Percentiles rank a stretch among this genome's conserved stretches.
These are phyloP conservation scores for Connochaetes taurinus DNA, from an alignment of 2,113 vertebrate species.

Conservation along the genomic window DNA sequence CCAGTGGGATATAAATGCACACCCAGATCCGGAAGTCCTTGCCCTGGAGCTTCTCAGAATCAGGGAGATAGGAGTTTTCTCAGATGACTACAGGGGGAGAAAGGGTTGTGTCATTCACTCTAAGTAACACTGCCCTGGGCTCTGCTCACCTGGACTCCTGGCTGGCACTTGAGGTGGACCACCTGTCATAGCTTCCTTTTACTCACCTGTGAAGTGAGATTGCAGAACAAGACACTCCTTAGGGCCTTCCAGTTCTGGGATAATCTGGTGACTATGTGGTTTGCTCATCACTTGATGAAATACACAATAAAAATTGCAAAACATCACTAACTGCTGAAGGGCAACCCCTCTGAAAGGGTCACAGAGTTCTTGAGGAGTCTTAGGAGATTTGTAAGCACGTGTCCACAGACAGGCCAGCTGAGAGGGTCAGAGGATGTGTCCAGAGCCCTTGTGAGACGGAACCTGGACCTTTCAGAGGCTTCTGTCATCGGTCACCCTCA, in stretches of 20 bases:
- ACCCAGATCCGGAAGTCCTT: neutral
- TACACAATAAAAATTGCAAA: neutral
- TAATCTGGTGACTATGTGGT: neutral
- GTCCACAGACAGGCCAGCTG: neutral
- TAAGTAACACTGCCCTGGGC: neutral
- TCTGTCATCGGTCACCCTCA: neutral
- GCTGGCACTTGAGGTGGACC: neutral
- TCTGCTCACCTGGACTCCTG: neutral
- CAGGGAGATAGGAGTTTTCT: neutral
- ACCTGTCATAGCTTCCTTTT: neutral
- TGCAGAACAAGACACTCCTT: neutral
- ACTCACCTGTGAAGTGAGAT: neutral
- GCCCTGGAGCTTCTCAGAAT: neutral
- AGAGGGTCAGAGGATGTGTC: neutral
- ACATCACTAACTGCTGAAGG: neutral
- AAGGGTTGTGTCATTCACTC: neutral
- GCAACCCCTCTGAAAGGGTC: neutral
- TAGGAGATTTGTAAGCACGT: neutral
- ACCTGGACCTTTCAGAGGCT: neutral
- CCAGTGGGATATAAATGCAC: rapidly evolving
- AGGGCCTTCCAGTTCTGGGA: neutral
- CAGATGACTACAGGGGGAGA: neutral
- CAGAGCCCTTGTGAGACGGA: neutral
- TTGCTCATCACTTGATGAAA: neutral
- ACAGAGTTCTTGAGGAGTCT: neutral